Evolutionary conservation across 1,140 invertebrate genomes (phyloP), one percentile per base, ranked within the genome.

Genomic region (Pseudomyrmex flavicornis): DNA sequence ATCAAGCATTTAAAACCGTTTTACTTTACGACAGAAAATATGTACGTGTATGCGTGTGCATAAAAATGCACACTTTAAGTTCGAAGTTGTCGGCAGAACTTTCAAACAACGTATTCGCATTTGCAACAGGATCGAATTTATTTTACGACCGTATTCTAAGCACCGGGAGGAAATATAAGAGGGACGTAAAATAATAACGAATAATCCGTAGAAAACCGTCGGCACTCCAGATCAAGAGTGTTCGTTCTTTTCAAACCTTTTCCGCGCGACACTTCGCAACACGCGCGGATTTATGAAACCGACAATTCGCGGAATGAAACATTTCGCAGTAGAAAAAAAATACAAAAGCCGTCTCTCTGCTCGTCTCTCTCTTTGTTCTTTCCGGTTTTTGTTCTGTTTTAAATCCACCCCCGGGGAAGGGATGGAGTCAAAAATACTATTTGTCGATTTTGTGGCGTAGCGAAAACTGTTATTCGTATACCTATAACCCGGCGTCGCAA

Each of bases 191-290:
- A 61, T 44, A n/a, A 61, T 44, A n/a, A 70, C 5, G 1, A 59
- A 70, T 70, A 59, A 80, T 59, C n/a, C 17, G 10, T 46, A 69
- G 35, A 48, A 26, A 17, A 80, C 20, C 20, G 9, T 79, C 22
- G 20, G 10, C 15, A 76, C 8, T 76, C 26, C 7, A 52, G n/a
- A 65, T 17, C 50, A 13, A 44, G 22, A 48, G 22, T 22, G n/a
- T 46, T 70, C 20, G 17, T 58, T 48, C 20, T 15, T n/a, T n/a
- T 46, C 13, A 9, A 70, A 44, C 44, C 12, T 50, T 52, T 66
- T 10, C n/a, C 5, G 12, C 20, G 46, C 20, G 17, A 26, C 15
- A 2, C 52, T 79, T 20, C 0, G 0, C 35, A 50, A 59, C 59
- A 59, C 59, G 1, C 22, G 44, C 44, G 48, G 17, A 20, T 72